Evolutionary conservation across 2,113 vertebrate species (phyloP), one percentile per base, ranked within the genome.

Genomic region (Hippocampus guttulatus): DNA sequence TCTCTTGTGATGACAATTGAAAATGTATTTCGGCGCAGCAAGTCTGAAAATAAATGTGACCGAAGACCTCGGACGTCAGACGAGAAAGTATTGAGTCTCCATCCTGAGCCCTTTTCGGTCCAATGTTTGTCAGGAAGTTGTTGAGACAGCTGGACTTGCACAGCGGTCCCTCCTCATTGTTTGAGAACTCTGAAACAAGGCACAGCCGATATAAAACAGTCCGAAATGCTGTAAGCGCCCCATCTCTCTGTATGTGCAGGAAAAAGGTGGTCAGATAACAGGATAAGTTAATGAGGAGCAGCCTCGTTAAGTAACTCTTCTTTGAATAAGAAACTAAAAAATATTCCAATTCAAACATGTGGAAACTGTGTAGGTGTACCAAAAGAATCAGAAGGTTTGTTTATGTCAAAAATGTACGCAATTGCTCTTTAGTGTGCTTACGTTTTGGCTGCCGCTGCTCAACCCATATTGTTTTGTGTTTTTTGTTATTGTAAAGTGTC

Each of bases 151-250:
- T 77, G 69, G 74, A 33, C 74, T 54, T 69, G 52, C 68, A 33
- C 41, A 12, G 43, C 76, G 67, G 73, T 73, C 69, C 68, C 65
- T 78, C 78, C 74, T 84, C 69, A 88, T 91, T 89, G 89, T 91
- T 84, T 84, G 67, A 80, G 54, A 71, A 68, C 64, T 71, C 81
- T 76, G 63, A 78, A 70, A 78, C 54, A 80, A 64, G 79, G 73
- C 54, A 45, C 25, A 70, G 61, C 15, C 66, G 52, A 70, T 63
- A 80, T 75, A 83, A 86, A 84, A 73, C 70, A 70, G 47, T 20
- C 45, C 55, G 72, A 81, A 67, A 66, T 79, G 51, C 68, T 3
- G n/a, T 25, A 68, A 66, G 76, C 49, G 70, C 69, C 76, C 71
- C 71, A 76, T 81, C 73, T 80, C 67, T 54, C 41, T 77, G 58